Evolutionary conservation across 2,888 invertebrate species (phyloP).

Genomic region (Leptogaster cylindrica): DNA sequence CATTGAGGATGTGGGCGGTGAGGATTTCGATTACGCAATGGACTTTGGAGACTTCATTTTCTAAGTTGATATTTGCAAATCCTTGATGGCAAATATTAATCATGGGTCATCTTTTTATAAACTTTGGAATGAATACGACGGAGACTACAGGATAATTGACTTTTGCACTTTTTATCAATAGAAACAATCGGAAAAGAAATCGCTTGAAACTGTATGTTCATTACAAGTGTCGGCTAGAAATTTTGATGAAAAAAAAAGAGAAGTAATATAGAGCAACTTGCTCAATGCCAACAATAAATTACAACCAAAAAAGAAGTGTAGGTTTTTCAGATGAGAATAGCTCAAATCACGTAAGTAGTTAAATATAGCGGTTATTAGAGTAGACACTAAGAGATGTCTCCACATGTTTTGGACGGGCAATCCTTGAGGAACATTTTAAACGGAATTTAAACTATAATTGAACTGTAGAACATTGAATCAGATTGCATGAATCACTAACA

Average conservation of each 20-base stretch:
- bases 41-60: conserved; percentile 77
- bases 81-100: neutral
- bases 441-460: conserved; percentile 4
- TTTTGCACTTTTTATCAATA: neutral
- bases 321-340: neutral
- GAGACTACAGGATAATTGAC: neutral
- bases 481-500: conserved; percentile 4
- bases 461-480: neutral
- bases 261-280: neutral
- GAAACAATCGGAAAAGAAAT: too few species aligned
- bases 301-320: neutral
- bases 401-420: neutral
- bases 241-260: neutral
- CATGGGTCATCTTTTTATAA: too few species aligned
- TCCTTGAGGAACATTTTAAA: conserved; percentile 12
- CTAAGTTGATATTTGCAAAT: conserved; percentile 58
- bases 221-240: too few species aligned
- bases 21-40: conserved; percentile 74
- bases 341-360: neutral
- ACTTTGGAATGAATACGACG: too few species aligned
- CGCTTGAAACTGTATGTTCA: too few species aligned
- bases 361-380: conserved; percentile 4
- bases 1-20: conserved; percentile 62
- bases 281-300: neutral
- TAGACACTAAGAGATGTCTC: neutral